Base-by-base conservation (phyloP, 2,113 vertebrate genomes). In the Elaphurus davidianus region DNA sequence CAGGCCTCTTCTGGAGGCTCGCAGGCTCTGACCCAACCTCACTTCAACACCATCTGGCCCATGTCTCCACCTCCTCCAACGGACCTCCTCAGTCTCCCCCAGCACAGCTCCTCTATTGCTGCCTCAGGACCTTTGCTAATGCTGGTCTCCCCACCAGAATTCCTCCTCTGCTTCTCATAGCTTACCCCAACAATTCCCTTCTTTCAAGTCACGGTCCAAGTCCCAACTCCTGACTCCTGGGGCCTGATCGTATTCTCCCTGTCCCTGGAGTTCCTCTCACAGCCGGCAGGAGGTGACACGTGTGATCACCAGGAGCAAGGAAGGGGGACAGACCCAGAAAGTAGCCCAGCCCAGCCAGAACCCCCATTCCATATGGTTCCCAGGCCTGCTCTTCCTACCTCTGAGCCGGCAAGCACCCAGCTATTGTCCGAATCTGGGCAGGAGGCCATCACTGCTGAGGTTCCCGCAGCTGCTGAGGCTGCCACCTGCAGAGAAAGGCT, bases 341-440 rank as follows among this genome's bases (percentile, higher is more conserved):
- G 81, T 84, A 95, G 30, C 40, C 83, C 25, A 28, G 28, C 28
- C 97, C 25, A n/a, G 25, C 6, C 54, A 43, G n/a, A 82, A 57
- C 33, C 87, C 30, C 84, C 7, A 55, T 14, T 5, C 54, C 40
- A 3, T 28, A 7, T 30, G 43, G 54, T 45, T 79, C 71, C 97
- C 90, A 82, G 40, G 54, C 50, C 13, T 7, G 14, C 30, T 89
- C 8, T 43, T 45, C 97, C 85, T 98, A 99, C 99, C 99, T 99
- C 98, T 0, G 98, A 43, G 30, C 98, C 98, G 0, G 98, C 97
- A 27, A 99, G 97, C 91, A 99, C 98, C 98, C 98, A 99, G 96
- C 97, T 98, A 87, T 98, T 96, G n/a, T 99, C 99, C 0, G 98
- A 90, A 67, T 98, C 99, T 85, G 97, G 96, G 87, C 97, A 90